phyloP scores from a whole-genome alignment of 1,140 invertebrate species.

The Melipona quadrifasciata region DNA sequence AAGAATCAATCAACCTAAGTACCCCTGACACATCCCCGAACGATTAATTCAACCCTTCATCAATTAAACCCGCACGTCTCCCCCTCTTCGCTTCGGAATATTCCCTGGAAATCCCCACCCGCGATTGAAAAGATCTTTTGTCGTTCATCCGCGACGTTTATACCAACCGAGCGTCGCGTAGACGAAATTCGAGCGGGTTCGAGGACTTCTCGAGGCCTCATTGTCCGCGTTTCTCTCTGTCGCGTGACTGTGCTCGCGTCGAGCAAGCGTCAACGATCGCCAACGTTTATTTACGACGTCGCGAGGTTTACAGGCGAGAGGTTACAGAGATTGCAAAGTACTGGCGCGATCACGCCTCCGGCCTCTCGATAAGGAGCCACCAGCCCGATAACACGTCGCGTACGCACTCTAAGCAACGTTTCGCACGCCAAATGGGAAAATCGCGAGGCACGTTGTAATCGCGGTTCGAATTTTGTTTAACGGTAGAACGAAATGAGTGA shows the following conservation, averaged over 20 bases:
- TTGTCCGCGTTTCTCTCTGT: slow-evolving; percentile 33
- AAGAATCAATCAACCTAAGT: neutral
- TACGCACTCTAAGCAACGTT: neutral
- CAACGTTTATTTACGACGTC: slow-evolving; percentile 32
- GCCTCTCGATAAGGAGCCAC: slow-evolving; percentile 4
- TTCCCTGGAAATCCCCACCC: neutral
- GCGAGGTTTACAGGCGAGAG: neutral
- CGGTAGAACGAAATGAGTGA: too few species aligned
- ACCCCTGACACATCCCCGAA: neutral
- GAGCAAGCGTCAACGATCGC: neutral
- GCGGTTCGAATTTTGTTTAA: neutral
- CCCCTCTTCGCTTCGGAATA: neutral
- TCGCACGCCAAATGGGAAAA: neutral
- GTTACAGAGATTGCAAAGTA: slow-evolving; percentile 12
- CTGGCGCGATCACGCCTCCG: neutral
- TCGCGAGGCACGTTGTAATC: neutral
- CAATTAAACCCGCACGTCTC: neutral
- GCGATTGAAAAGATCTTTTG: neutral
- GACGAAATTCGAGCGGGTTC: slow-evolving; percentile 19
- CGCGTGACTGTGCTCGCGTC: slow-evolving; percentile 39
- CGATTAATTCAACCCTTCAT: slow-evolving; percentile 7
- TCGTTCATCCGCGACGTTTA: neutral
- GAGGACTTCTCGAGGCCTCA: neutral
- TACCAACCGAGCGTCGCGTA: neutral
- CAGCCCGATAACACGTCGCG: slow-evolving; percentile 7